Base-by-base conservation (phyloP, 2,113 vertebrate genomes). In the Zapus hudsonius region DNA sequence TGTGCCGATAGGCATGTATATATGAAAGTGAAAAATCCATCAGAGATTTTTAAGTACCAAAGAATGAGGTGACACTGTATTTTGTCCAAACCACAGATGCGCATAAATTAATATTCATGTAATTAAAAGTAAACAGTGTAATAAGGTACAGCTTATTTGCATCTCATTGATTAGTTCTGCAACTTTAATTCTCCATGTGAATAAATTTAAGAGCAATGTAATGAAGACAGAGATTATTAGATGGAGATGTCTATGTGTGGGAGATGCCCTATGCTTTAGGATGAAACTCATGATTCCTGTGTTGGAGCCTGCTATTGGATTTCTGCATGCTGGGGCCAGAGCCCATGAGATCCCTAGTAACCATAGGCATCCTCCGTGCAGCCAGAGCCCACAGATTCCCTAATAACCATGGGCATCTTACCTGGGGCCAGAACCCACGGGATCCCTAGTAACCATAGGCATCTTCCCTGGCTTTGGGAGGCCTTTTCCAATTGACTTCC, bases 381-480 rank as follows among this genome's bases (percentile, higher is more conserved):
- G n/a, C n/a, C n/a, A n/a, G n/a, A n/a, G n/a, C n/a, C n/a, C n/a
- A n/a, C n/a, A n/a, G n/a, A n/a, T n/a, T n/a, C n/a, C n/a, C n/a
- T n/a, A n/a, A n/a, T n/a, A n/a, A n/a, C n/a, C n/a, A n/a, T n/a
- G n/a, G n/a, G n/a, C n/a, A n/a, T n/a, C n/a, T n/a, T n/a, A n/a
- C n/a, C n/a, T n/a, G n/a, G n/a, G n/a, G n/a, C n/a, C n/a, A n/a
- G n/a, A n/a, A n/a, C n/a, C n/a, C n/a, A 23, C 23, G 27, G 3
- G 0, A 13, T 0, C 7, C 29, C 33, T 59, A 38, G 19, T 0
- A 7, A 40, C 27, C 13, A 16, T 1, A 11, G 17, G 59, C 47
- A 59, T 61, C 31, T n/a, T 73, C 17, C 23, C 36, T 85, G 47
- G 38, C 13, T 2, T 12, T 79, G 63, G 55, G 69, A 12, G 42